Evolutionary conservation across 2,113 vertebrate genomes (phyloP), one percentile per base, ranked within the genome.

Genomic region (Alaudala cheleensis): DNA sequence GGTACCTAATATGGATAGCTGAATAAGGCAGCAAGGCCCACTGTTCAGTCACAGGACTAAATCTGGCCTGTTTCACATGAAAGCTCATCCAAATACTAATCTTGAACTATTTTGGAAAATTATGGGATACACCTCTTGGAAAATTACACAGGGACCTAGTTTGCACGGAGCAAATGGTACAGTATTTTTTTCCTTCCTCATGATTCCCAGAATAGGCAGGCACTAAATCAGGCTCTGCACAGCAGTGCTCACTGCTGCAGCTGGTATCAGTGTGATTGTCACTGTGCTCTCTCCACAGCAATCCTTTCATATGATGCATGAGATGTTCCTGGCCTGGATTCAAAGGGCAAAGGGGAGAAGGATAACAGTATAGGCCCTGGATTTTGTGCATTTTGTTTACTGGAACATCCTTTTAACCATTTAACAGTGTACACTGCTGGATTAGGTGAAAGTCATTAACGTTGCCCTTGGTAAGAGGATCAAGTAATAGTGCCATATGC

Each of bases 351-450:
- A 95, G 69, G 65, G 57, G 76, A 93, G 70, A 92, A 84, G 90
- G 82, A 92, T 92, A 84, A 88, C 93, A 62, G 56, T 81, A 78
- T 21, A 81, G 76, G 6, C 65, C 57, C 82, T 31, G 81, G 64
- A 31, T 93, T 90, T 94, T 90, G 88, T 40, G 33, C 65, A 61
- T 88, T 96, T 96, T 95, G 61, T 93, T 97, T 96, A 84, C 58
- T 69, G 72, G 57, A 90, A 91, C 65, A 91, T 91, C 82, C 82
- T 84, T 95, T 94, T 93, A 96, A 88, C 88, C 49, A 67, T 93
- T 91, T 90, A 88, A 58, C 37, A 71, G 51, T 37, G 42, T 61
- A 39, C 28, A 18, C 28, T 81, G 56, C 72, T 3, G 4, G 49
- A 69, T 62, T 93, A 71, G 54, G 49, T 16, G 23, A 92, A 93